phyloP scores from a whole-genome alignment of 2,113 vertebrate species.

The Atractosteus spatula region DNA sequence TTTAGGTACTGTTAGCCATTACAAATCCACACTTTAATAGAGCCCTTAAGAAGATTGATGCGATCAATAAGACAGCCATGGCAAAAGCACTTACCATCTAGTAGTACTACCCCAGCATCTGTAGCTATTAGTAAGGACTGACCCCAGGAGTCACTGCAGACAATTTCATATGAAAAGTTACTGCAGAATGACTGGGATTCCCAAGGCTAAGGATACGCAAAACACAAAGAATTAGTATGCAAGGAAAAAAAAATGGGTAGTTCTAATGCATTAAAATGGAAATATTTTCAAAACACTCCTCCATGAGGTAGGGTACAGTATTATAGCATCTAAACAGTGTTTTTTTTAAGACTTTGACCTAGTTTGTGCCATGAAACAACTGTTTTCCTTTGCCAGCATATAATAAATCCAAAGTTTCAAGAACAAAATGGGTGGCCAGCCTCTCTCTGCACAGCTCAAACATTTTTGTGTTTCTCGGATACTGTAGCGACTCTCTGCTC shows the following conservation, averaged over 20 bases:
- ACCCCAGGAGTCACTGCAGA: conserved; percentile 94
- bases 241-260: background rate
- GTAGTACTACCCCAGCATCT: conserved; percentile 85
- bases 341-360: no score
- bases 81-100: conserved; percentile 61
- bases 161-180: conserved; percentile 86
- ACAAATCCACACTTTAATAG: background rate
- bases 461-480: no score
- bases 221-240: conserved; percentile 6
- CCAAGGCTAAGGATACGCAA: conserved; percentile 80
- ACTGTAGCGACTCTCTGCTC: no score
- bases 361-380: no score
- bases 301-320: no score
- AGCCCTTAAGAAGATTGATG: background rate
- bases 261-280: background rate
- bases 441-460: no score
- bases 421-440: no score
- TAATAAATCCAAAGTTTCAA: no score
- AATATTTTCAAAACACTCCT: no score
- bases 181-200: conserved; percentile 93
- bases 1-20: no score
- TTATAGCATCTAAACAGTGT: no score
- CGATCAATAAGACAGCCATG: background rate
- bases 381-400: no score
- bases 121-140: conserved; percentile 90